These are phyloP conservation scores for Drosophila kanapiae DNA, from an alignment of 1,140 invertebrate genomes.

Conservation along the genomic window DNA sequence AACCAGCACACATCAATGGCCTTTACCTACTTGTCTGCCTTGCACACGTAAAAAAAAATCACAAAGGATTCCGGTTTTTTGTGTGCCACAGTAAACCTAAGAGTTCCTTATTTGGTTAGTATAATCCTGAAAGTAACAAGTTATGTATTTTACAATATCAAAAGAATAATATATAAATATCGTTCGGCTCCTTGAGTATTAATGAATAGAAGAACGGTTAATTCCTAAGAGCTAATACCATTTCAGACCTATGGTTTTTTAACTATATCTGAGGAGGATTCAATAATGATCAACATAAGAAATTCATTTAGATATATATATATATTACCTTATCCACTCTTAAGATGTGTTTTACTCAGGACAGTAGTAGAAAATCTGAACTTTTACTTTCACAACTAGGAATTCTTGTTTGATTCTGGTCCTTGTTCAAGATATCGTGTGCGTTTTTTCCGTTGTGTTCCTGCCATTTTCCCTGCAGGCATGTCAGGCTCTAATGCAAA, in stretches of 20 bases:
- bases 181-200: no score
- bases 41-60: conserved; percentile 20
- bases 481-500: conserved; percentile 79
- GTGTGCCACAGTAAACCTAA: no score
- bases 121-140: neutral
- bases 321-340: neutral
- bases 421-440: neutral
- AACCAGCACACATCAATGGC: conserved; percentile 66
- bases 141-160: neutral
- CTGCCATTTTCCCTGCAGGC: conserved; percentile 70
- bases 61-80: neutral
- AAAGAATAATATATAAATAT: no score
- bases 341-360: no score
- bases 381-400: neutral
- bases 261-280: neutral
- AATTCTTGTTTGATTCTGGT: neutral
- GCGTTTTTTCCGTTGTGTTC: conserved; percentile 7
- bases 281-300: rapidly evolving
- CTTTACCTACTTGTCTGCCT: conserved; percentile 58
- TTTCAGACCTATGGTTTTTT: neutral
- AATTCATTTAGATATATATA: no score
- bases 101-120: neutral
- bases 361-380: neutral
- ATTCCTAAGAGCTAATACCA: neutral
- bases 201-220: no score